Conservation (phyloP, 2,888 invertebrate genomes). For the Volucella inflata region DNA sequence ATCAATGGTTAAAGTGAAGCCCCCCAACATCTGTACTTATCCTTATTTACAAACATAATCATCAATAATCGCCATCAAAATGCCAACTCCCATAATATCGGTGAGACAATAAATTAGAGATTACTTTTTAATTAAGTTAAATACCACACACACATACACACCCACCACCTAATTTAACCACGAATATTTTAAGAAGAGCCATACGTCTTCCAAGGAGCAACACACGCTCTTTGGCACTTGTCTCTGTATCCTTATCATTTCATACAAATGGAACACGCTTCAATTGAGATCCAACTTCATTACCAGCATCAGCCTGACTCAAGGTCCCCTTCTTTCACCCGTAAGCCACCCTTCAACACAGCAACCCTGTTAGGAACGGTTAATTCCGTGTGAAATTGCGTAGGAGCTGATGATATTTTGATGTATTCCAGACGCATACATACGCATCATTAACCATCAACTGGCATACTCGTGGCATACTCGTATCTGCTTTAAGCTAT, state of each 20-base stretch:
- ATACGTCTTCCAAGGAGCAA: constrained; percentile 2
- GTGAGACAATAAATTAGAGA: not conserved
- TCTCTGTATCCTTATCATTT: constrained; percentile 11
- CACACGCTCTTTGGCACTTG: not conserved
- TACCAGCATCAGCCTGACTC: not conserved
- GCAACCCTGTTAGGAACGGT: not conserved
- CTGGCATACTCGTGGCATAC: not conserved
- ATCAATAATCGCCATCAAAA: too few relatives aligned
- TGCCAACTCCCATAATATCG: too few relatives aligned
- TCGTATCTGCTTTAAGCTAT: too few relatives aligned
- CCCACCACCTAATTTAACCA: not conserved
- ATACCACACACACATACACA: not conserved
- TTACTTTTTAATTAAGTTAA: constrained; percentile 31
- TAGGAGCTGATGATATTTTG: constrained; percentile 38
- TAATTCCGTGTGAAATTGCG: constrained; percentile 40
- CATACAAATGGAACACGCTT: constrained; percentile 1
- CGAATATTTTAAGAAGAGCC: constrained; percentile 1
- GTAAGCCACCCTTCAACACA: not conserved
- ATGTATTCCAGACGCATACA: constrained; percentile 28
- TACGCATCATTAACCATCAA: constrained; percentile 28
- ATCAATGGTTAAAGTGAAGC: too few relatives aligned
- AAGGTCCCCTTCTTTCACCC: too few relatives aligned
- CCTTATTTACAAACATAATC: too few relatives aligned
- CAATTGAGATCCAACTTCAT: constrained; percentile 18
- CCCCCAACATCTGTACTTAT: too few relatives aligned